Base-by-base conservation (phyloP, 2,797 vertebrate genomes). In the Nyctalus aviator region DNA sequence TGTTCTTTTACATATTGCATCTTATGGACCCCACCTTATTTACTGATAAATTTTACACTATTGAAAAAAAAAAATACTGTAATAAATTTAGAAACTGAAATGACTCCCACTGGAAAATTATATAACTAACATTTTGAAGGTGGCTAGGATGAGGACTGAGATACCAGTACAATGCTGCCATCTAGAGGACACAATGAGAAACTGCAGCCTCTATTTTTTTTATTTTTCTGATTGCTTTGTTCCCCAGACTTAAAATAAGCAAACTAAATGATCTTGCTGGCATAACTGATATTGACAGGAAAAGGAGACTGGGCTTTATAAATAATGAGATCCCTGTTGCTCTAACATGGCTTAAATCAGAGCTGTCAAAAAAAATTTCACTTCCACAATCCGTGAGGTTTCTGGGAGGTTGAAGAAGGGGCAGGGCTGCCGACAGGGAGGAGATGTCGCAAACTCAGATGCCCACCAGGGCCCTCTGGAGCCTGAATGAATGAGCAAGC, bases 61-160 rank as follows among this genome's bases (percentile, higher is more conserved):
- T 95, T 97, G 91, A 88, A 97, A 97, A 97, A 97, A 97, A 1
- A 97, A 98, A 98, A 97, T 96, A 96, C 96, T 84, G 83, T 46
- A 96, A 93, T 90, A 96, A 96, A 98, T 97, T 98, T 97, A 95
- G 95, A 96, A 97, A 88, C 73, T 96, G 95, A 96, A 97, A 97
- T 97, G 97, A 97, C 94, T 95, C 85, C 77, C 91, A 10, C 91
- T 77, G 90, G 88, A 95, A 98, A 53, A 94, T 93, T 59, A 93
- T 13, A 64, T 91, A 95, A 96, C 97, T 97, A 98, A 97, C 96
- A 55, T 95, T 96, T 97, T 46, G 76, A 92, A 81, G 48, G 75
- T 27, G 0, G 89, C 41, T 6, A 27, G 50, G 69, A 50, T 8
- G 27, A 6, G 25, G 2, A 2, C 73, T 77, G 30, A 3, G 48